A percentile compares a stretch with the other conserved stretches of the same genome.
phyloP scores from a whole-genome alignment of 2,888 invertebrate species.

The Beris morrisii region DNA sequence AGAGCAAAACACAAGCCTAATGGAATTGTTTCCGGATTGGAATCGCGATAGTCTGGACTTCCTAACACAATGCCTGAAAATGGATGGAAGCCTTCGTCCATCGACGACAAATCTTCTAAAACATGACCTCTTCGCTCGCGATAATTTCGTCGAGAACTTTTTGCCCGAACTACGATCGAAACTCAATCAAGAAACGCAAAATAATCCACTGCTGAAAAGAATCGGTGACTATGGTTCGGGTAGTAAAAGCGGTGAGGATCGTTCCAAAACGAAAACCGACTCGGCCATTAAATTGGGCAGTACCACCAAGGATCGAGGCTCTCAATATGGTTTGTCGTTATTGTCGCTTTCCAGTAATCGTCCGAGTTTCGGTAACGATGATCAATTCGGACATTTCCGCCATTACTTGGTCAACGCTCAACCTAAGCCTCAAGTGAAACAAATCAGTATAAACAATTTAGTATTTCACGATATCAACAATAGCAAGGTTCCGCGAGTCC shows the following conservation, averaged over 20 bases:
- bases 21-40: conserved; percentile 56
- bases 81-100: conserved; percentile 68
- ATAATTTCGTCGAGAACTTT: conserved; percentile 68
- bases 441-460: conserved; percentile 40
- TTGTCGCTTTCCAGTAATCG: conserved; percentile 31
- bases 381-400: conserved; percentile 35
- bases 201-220: conserved; percentile 57
- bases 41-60: conserved; percentile 56
- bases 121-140: conserved; percentile 67
- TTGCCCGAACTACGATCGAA: conserved; percentile 66
- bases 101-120: conserved; percentile 65
- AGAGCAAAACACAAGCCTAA: conserved; percentile 47
- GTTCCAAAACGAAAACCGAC: conserved; percentile 29
- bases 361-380: conserved; percentile 34
- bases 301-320: conserved; percentile 31
- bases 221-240: conserved; percentile 43
- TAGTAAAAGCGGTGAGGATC: conserved; percentile 32
- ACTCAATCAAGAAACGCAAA: conserved; percentile 65
- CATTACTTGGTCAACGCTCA: conserved; percentile 35
- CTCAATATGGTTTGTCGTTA: conserved; percentile 36
- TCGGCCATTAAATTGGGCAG: conserved; percentile 11
- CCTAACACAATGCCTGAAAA: conserved; percentile 58
- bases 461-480: conserved; percentile 36
- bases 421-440: conserved; percentile 35
- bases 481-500: conserved; percentile 32